These are phyloP conservation scores for Parotia lawesii DNA, from an alignment of 2,113 vertebrate species.

Conservation along the genomic window DNA sequence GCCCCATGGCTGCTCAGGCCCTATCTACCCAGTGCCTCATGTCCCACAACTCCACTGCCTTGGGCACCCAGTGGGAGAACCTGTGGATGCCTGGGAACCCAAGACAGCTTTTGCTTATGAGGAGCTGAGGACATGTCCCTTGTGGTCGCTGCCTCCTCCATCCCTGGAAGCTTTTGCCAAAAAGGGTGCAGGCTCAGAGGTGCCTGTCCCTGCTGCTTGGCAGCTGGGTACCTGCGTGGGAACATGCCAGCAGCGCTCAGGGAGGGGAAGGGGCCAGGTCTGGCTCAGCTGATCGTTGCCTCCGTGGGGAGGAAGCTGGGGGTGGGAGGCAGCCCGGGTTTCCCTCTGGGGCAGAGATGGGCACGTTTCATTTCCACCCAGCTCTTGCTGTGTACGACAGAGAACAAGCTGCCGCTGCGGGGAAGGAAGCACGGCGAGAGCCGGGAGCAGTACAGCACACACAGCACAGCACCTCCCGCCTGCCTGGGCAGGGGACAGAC, in stretches of 20 bases:
- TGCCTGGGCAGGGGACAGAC: background rate
- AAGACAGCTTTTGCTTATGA: background rate
- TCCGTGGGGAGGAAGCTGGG: background rate
- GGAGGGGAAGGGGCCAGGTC: background rate
- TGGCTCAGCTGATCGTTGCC: background rate
- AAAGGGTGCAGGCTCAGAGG: background rate
- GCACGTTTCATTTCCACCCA: conserved; percentile 10
- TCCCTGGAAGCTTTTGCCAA: background rate
- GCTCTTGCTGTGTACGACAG: background rate
- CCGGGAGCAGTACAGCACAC: fast-evolving
- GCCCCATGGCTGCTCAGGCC: background rate
- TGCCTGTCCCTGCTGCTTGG: fast-evolving
- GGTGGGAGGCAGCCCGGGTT: conserved; percentile 1
- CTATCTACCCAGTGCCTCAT: background rate
- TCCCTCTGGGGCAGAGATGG: conserved; percentile 7
- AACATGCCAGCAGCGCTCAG: fast-evolving
- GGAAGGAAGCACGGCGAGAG: background rate
- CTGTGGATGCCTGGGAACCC: background rate
- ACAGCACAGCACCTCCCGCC: fast-evolving
- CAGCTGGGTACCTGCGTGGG: background rate
- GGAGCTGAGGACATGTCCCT: background rate
- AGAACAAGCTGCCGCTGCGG: fast-evolving
- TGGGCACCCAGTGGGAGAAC: background rate
- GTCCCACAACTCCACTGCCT: background rate
- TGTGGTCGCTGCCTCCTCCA: background rate